Percentiles rank a stretch among this genome's conserved stretches.
Conservation (phyloP, 2,797 vertebrate species). For the Lophius americanus region DNA sequence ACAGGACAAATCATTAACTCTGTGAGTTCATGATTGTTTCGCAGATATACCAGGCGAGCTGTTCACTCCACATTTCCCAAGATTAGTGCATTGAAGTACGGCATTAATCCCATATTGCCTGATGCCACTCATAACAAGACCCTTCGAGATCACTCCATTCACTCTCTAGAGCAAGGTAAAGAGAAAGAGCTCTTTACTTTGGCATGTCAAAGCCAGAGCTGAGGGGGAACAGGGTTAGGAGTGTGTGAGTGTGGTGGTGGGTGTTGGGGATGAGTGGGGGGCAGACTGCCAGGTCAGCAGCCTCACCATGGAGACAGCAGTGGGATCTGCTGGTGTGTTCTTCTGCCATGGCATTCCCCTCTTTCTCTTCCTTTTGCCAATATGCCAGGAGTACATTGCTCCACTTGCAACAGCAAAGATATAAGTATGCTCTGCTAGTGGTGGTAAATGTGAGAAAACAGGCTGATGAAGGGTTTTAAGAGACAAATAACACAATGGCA, state of each 20-base stretch:
- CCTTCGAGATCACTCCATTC: constrained; percentile 24
- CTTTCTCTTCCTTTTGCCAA: constrained; percentile 27
- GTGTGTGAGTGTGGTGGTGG: background rate
- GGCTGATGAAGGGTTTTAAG: constrained; percentile 39
- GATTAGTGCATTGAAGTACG: background rate
- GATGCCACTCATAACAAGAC: constrained; percentile 47
- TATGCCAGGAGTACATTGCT: constrained; percentile 48
- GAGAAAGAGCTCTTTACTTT: constrained; percentile 41
- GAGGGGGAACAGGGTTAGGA: constrained; percentile 24
- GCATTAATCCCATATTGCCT: constrained; percentile 17
- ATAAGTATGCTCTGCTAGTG: constrained; percentile 21
- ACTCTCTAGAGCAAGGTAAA: no score
- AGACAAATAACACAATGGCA: constrained; percentile 49
- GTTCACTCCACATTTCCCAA: constrained; percentile 19
- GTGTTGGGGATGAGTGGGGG: background rate
- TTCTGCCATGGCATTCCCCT: constrained; percentile 30
- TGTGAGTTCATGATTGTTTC: constrained; percentile 60
- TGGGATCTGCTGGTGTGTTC: constrained; percentile 66
- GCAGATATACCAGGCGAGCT: constrained; percentile 24
- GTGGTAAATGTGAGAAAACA: constrained; percentile 44
- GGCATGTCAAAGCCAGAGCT: constrained; percentile 62
- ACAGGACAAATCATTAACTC: constrained; percentile 70
- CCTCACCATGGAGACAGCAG: constrained; percentile 78
- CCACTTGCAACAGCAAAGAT: constrained; percentile 28
- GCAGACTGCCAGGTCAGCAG: constrained; percentile 75